Evolutionary conservation across 2,888 invertebrate genomes (phyloP).

Genomic region (Dicyrtoma fusca): DNA sequence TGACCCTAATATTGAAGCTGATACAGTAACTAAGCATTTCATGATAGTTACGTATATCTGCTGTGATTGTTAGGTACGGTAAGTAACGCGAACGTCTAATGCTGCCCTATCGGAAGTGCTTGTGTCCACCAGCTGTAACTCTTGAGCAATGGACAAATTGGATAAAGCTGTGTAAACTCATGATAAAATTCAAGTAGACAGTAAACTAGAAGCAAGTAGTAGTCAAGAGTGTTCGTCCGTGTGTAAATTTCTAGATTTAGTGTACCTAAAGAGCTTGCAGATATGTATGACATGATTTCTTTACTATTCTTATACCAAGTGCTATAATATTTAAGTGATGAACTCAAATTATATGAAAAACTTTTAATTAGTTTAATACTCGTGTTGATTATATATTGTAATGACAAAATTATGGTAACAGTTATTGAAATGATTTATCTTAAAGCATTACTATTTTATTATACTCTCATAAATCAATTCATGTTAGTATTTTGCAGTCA

Average conservation of each 20-base stretch:
- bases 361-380: neutral
- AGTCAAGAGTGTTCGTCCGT: slow-evolving; percentile 14
- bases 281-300: slow-evolving; percentile 6
- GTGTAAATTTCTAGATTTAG: slow-evolving; percentile 8
- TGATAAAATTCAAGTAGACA: slow-evolving; percentile 1
- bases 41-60: too few relatives aligned
- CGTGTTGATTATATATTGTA: neutral
- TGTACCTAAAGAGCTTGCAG: neutral
- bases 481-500: neutral
- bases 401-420: too few relatives aligned
- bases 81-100: too few relatives aligned
- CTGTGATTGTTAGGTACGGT: too few relatives aligned
- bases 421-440: too few relatives aligned
- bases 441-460: neutral
- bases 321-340: neutral
- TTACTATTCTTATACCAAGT: neutral
- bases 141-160: too few relatives aligned
- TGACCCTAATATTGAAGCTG: too few relatives aligned
- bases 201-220: neutral
- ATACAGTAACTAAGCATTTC: too few relatives aligned
- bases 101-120: too few relatives aligned
- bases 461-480: neutral
- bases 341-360: neutral
- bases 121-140: too few relatives aligned
- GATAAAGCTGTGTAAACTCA: neutral